These are phyloP conservation scores for Diplazon laetatorius DNA, from an alignment of 2,888 invertebrate genomes.

Conservation along the genomic window DNA sequence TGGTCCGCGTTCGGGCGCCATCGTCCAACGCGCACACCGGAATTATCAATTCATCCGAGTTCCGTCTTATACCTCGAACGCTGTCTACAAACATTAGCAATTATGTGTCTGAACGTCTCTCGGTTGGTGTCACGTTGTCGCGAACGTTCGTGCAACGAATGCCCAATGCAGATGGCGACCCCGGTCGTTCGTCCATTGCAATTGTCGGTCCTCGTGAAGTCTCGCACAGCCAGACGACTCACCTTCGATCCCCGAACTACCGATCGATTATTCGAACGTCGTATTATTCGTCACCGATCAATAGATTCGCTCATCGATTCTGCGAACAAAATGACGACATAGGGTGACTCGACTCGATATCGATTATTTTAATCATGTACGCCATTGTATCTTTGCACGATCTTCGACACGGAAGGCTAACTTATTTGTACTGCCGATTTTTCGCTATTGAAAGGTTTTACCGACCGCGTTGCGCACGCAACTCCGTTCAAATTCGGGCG, in stretches of 20 bases:
- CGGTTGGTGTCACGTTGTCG: slow-evolving; percentile 15
- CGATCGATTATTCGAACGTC: slow-evolving; percentile 48
- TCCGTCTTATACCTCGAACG: slow-evolving; percentile 28
- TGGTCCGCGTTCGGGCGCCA: background rate
- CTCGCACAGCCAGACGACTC: background rate
- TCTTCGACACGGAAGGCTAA: background rate
- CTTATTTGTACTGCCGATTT: too few relatives aligned
- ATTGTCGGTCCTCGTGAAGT: background rate
- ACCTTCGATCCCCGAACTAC: background rate
- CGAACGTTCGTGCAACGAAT: slow-evolving; percentile 31
- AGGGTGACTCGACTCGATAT: slow-evolving; percentile 28
- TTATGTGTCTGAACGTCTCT: background rate
- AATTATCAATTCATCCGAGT: slow-evolving; percentile 52
- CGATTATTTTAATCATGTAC: slow-evolving; percentile 30
- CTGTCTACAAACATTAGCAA: slow-evolving; percentile 6
- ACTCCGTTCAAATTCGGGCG: slow-evolving; percentile 40
- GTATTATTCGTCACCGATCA: slow-evolving; percentile 8
- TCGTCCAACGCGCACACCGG: background rate
- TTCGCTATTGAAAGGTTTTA: too few relatives aligned
- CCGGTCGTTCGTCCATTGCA: slow-evolving; percentile 9
- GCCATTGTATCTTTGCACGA: slow-evolving; percentile 18
- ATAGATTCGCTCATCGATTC: slow-evolving; percentile 18
- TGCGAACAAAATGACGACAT: slow-evolving; percentile 18
- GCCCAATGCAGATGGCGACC: background rate
- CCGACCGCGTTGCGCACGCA: slow-evolving; percentile 27